Evolutionary conservation across 1,140 invertebrate genomes (phyloP).

Genomic region (Megalonaias nervosa): DNA sequence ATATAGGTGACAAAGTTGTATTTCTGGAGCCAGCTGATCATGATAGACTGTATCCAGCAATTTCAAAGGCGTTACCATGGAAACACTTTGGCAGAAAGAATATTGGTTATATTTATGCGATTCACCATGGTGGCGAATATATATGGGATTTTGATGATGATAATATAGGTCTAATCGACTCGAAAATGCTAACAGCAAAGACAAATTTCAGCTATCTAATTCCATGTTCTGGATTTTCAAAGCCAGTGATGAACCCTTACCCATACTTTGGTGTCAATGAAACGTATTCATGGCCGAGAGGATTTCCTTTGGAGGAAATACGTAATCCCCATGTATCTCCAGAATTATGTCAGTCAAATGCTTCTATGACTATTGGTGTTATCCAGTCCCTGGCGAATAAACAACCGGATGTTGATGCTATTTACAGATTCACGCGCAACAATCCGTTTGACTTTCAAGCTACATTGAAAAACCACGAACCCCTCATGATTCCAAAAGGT

Average conservation of each 20-base stretch:
- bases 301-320: conserved; percentile 22
- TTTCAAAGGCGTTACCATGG: conserved; percentile 13
- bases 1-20: neutral
- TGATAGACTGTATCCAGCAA: neutral
- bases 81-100: conserved; percentile 32
- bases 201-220: neutral
- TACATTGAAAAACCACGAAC: neutral
- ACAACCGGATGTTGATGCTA: conserved; percentile 36
- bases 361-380: conserved; percentile 2
- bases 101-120: conserved; percentile 36
- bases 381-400: conserved; percentile 33
- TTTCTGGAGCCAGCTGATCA: conserved; percentile 14
- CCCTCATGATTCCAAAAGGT: conserved; percentile 10
- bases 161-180: conserved; percentile 13
- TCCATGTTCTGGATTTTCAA: neutral
- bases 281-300: conserved; percentile 16
- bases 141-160: conserved; percentile 40
- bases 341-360: neutral
- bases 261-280: conserved; percentile 21
- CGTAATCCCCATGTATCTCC: neutral
- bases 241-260: conserved; percentile 15
- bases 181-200: neutral
- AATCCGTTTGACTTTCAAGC: conserved; percentile 14
- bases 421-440: conserved; percentile 28
- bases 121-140: conserved; percentile 14